Conservation (phyloP, 2,888 invertebrate species). For the Orthosia incerta region DNA sequence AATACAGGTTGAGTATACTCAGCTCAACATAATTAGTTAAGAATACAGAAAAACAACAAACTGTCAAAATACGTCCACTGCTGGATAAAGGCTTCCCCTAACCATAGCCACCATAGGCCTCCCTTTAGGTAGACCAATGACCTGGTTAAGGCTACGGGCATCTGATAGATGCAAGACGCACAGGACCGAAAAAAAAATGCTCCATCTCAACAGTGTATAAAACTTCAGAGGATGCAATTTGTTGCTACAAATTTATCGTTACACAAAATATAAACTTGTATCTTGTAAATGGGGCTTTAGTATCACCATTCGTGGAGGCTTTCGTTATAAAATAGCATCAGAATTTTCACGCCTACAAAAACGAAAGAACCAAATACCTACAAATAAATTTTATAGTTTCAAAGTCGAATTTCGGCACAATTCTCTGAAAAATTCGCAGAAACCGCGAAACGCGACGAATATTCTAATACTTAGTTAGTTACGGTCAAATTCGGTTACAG, state of each 20-base stretch:
- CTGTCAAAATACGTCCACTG: too few species aligned
- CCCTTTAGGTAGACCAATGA: too few species aligned
- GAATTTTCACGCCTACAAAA: background rate
- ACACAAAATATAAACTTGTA: too few species aligned
- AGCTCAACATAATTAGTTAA: too few species aligned
- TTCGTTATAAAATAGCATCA: background rate
- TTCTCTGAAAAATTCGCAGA: background rate
- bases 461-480: constrained; percentile 57
- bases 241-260: background rate
- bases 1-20: too few species aligned
- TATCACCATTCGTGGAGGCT: background rate
- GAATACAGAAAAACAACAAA: too few species aligned
- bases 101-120: too few species aligned
- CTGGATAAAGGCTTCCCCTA: too few species aligned
- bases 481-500: constrained; percentile 54
- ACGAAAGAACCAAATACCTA: background rate
- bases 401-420: background rate
- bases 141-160: too few species aligned
- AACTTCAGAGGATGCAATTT: background rate
- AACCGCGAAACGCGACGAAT: constrained; percentile 40
- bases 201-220: background rate
- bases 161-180: too few species aligned
- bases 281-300: background rate
- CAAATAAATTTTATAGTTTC: background rate
- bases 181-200: background rate